phyloP scores from a whole-genome alignment of 2,113 vertebrate genomes.

The Leptosomus discolor region DNA sequence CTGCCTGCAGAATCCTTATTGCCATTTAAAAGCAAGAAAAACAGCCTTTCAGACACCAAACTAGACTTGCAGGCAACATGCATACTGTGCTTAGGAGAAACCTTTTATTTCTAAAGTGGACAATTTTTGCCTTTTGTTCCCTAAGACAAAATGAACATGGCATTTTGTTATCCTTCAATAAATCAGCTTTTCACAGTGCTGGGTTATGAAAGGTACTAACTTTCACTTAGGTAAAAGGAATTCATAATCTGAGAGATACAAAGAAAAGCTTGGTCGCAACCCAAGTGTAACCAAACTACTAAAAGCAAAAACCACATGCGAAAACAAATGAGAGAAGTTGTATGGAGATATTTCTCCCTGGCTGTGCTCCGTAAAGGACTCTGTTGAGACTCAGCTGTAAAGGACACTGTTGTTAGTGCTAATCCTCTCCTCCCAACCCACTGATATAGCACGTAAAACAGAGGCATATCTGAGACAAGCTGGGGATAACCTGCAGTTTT shows the following conservation, averaged over 20 bases:
- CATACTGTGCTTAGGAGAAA: not conserved
- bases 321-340: not conserved
- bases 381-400: not conserved
- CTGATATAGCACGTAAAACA: not conserved
- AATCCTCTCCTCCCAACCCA: not conserved
- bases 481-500: not conserved
- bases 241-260: not conserved
- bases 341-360: accelerated
- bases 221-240: not conserved
- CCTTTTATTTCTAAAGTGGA: not conserved
- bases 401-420: not conserved
- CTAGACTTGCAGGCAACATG: not conserved
- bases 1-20: not conserved
- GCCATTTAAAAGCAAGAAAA: not conserved
- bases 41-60: not conserved
- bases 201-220: not conserved
- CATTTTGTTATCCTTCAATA: not conserved
- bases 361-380: not conserved
- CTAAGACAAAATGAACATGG: not conserved
- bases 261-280: not conserved
- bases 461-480: not conserved
- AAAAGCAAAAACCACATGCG: not conserved
- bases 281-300: not conserved
- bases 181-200: not conserved
- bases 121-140: not conserved